Evolutionary conservation across 2,113 vertebrate species (phyloP).

Genomic region (Corynorhinus townsendii): DNA sequence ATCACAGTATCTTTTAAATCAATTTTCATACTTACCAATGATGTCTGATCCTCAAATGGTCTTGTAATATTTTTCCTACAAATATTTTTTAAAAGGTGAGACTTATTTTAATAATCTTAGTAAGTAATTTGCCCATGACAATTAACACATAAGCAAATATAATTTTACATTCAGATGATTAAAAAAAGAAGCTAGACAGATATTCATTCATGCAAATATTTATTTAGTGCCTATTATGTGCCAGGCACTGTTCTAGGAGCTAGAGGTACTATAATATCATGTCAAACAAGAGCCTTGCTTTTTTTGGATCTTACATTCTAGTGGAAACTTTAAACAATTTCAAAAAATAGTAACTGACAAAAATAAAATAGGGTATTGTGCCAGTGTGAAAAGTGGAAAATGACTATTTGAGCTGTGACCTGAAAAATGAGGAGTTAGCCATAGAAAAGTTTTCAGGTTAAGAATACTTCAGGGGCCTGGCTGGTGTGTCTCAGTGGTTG

Average conservation of each 20-base stretch:
- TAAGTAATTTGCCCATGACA: not conserved
- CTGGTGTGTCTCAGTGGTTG: no score
- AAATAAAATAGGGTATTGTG: not conserved
- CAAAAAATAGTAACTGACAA: not conserved
- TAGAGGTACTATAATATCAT: not conserved
- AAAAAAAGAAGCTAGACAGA: not conserved
- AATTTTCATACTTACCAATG: slow-evolving; percentile 85
- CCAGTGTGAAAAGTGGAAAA: not conserved
- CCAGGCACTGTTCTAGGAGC: not conserved
- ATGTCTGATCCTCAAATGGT: slow-evolving; percentile 97
- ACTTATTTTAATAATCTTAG: not conserved
- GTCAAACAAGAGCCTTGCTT: not conserved
- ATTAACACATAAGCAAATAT: slow-evolving; percentile 1
- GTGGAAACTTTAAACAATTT: not conserved
- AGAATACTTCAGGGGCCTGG: not conserved
- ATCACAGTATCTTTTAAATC: not conserved
- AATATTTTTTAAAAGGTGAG: not conserved
- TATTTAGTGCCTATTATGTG: not conserved
- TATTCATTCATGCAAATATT: not conserved
- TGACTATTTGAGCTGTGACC: not conserved
- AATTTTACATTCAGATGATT: slow-evolving; percentile 17
- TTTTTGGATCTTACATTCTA: not conserved
- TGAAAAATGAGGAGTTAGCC: not conserved
- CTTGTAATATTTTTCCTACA: slow-evolving; percentile 95
- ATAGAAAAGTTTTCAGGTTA: not conserved